Percentiles rank a stretch among this genome's conserved stretches.
phyloP scores from a whole-genome alignment of 2,888 invertebrate genomes.

The Amitus sp. region DNA sequence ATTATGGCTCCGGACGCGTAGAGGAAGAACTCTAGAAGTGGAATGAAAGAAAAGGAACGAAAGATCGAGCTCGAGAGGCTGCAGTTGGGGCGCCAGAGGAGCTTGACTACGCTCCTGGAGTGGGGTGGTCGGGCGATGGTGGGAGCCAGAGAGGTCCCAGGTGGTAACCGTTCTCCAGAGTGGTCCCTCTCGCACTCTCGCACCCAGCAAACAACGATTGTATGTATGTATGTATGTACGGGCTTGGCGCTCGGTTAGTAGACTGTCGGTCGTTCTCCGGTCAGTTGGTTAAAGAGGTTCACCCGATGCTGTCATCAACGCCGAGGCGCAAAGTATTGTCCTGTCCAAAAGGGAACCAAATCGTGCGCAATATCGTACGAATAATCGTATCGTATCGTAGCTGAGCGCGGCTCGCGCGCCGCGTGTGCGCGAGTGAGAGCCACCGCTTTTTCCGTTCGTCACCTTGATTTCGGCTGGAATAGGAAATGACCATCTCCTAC shows the following conservation, averaged over 20 bases:
- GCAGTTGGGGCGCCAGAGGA: not conserved
- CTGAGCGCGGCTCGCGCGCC: slow-evolving; percentile 56
- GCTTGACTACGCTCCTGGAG: not conserved
- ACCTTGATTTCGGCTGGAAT: slow-evolving; percentile 9
- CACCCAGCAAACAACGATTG: slow-evolving; percentile 21
- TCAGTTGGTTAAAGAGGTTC: slow-evolving; percentile 56
- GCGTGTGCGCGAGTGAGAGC: slow-evolving; percentile 56
- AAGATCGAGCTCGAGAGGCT: no score
- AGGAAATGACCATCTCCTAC: slow-evolving; percentile 86
- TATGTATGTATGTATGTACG: no score
- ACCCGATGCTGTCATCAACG: slow-evolving; percentile 35
- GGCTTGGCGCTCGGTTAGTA: no score
- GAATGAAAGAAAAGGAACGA: not conserved
- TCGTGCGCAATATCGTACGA: slow-evolving; percentile 23
- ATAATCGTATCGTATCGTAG: no score
- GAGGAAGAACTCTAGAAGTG: no score
- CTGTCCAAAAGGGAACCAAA: slow-evolving; percentile 17
- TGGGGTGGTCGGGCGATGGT: no score
- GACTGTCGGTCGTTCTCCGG: no score
- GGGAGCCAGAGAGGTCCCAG: slow-evolving; percentile 14
- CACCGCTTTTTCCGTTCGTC: slow-evolving; percentile 7
- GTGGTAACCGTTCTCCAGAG: slow-evolving; percentile 53
- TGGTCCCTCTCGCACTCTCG: no score
- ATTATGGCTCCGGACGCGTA: no score
- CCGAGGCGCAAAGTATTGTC: slow-evolving; percentile 11